A percentile compares a stretch with the other conserved stretches of the same genome.
phyloP scores from a whole-genome alignment of 2,797 vertebrate genomes.

The Cossypha polioptera region DNA sequence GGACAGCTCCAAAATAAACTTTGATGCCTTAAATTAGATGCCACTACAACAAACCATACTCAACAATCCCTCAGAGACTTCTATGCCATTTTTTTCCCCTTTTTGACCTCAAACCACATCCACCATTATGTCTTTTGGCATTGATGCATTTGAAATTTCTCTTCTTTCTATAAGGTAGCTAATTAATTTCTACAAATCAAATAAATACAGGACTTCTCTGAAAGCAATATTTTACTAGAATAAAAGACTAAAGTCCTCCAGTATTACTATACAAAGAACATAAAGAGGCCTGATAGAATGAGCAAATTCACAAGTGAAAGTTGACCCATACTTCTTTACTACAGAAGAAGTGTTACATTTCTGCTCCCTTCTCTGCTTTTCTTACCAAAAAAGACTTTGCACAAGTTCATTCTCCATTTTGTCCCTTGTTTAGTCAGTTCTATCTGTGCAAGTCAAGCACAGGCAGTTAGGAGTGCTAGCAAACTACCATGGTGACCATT shows the following conservation, averaged over 20 bases:
- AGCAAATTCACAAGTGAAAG: not conserved
- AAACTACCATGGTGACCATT: fast-evolving
- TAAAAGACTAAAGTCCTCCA: not conserved
- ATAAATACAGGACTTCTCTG: not conserved
- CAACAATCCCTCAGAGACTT: not conserved
- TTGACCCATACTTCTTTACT: not conserved
- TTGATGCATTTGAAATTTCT: not conserved
- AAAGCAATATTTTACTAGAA: not conserved
- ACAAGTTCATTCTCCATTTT: not conserved
- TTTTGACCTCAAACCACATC: not conserved
- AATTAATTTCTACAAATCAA: not conserved
- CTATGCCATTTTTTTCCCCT: not conserved
- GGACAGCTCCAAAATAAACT: not conserved
- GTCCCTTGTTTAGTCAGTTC: not conserved
- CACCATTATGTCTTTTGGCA: not conserved
- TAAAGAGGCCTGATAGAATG: not conserved
- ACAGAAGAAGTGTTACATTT: not conserved
- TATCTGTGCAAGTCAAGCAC: not conserved
- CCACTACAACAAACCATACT: not conserved
- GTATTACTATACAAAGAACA: not conserved
- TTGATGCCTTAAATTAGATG: not conserved
- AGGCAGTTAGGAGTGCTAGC: not conserved
- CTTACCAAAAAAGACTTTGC: not conserved
- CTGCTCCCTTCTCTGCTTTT: not conserved
- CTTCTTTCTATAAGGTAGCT: not conserved